Evolutionary conservation across 2,113 vertebrate species (phyloP).

Genomic region (Passer montanus): DNA sequence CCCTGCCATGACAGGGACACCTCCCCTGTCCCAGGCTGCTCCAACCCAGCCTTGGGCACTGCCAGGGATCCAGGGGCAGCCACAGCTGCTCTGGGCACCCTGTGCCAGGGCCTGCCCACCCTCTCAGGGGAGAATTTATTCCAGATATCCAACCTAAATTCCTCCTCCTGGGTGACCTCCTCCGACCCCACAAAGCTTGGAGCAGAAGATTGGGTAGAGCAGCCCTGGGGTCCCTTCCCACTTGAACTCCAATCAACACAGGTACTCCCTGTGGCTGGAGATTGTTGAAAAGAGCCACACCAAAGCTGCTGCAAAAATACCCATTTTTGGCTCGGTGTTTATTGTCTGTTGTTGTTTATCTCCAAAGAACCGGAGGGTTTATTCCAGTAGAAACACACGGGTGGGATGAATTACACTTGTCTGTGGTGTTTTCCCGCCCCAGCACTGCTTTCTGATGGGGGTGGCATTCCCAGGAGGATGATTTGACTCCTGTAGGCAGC

Average conservation of each 20-base stretch:
- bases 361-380: neutral
- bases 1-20: neutral
- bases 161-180: neutral
- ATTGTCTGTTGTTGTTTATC: neutral
- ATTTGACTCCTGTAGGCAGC: neutral
- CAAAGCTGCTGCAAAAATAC: neutral
- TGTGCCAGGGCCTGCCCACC: neutral
- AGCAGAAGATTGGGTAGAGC: neutral
- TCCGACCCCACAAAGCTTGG: neutral
- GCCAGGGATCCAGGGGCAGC: neutral
- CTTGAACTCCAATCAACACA: fast-evolving
- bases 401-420: slow-evolving; percentile 20
- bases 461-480: neutral
- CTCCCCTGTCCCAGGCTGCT: neutral
- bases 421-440: neutral
- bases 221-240: neutral
- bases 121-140: neutral
- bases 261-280: fast-evolving
- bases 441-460: neutral
- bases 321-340: neutral
- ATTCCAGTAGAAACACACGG: neutral
- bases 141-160: fast-evolving
- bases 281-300: fast-evolving
- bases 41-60: neutral
- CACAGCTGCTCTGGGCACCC: neutral